These are phyloP conservation scores for Asbolus verrucosus DNA, from an alignment of 1,140 invertebrate genomes.

Conservation along the genomic window DNA sequence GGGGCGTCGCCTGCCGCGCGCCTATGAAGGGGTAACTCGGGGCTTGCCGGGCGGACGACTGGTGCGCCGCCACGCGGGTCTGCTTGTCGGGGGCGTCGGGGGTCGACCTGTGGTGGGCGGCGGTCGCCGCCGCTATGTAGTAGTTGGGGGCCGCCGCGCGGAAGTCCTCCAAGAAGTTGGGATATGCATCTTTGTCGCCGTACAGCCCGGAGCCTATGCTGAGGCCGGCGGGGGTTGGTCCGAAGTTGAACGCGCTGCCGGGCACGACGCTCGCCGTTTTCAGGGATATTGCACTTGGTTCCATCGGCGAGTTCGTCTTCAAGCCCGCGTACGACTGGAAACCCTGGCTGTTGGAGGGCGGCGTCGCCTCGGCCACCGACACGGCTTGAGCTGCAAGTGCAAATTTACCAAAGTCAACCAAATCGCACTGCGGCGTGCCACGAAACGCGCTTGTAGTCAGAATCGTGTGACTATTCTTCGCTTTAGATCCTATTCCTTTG, in stretches of 20 bases:
- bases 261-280: conserved; percentile 74
- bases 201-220: conserved; percentile 67
- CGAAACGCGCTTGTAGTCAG: no score
- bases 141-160: conserved; percentile 68
- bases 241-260: conserved; percentile 78
- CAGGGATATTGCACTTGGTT: conserved; percentile 69
- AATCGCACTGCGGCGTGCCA: no score
- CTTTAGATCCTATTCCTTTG: no score
- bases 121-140: conserved; percentile 69
- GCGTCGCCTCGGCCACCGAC: conserved; percentile 37
- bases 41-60: conserved; percentile 57
- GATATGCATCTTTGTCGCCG: conserved; percentile 69
- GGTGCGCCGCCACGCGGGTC: conserved; percentile 63
- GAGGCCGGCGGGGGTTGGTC: conserved; percentile 69
- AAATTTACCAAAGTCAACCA: not conserved
- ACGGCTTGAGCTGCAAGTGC: conserved; percentile 3
- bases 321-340: conserved; percentile 70
- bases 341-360: conserved; percentile 60
- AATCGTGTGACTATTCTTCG: no score
- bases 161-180: conserved; percentile 74
- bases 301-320: conserved; percentile 65
- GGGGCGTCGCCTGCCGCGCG: conserved; percentile 66
- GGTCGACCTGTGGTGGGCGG: conserved; percentile 65
- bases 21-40: conserved; percentile 68
- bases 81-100: conserved; percentile 67